Evolutionary conservation across 2,888 invertebrate genomes (phyloP).

Genomic region (Brachylomia viminalis): DNA sequence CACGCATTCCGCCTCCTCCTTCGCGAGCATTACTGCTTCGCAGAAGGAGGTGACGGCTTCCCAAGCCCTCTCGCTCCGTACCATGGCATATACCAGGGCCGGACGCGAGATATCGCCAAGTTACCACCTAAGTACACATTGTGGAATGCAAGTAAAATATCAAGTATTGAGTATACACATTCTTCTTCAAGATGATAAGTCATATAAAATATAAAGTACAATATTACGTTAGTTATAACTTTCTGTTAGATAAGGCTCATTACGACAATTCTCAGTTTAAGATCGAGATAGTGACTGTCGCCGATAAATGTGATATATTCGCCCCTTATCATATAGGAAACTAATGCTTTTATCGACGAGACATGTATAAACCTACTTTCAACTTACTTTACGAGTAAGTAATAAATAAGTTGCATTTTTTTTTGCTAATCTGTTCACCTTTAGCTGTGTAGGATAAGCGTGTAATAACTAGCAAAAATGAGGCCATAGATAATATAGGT

Average conservation of each 20-base stretch:
- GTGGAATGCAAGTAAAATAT: too few relatives aligned
- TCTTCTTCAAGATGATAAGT: slow-evolving; percentile 8
- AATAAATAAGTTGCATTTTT: neutral
- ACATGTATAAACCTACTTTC: slow-evolving; percentile 19
- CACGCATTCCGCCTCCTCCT: too few relatives aligned
- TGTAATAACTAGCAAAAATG: neutral
- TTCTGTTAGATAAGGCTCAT: slow-evolving; percentile 54
- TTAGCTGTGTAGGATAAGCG: neutral
- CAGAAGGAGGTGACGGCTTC: too few relatives aligned
- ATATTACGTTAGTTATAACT: slow-evolving; percentile 52
- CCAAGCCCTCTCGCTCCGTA: too few relatives aligned
- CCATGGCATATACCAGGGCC: too few relatives aligned
- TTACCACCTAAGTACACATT: too few relatives aligned
- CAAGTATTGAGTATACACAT: too few relatives aligned
- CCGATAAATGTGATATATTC: slow-evolving; percentile 54
- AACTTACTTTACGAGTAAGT: neutral
- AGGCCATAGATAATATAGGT: neutral
- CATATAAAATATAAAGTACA: slow-evolving; percentile 37
- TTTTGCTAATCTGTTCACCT: neutral
- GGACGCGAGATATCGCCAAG: too few relatives aligned
- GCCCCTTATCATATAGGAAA: slow-evolving; percentile 48
- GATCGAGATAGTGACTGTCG: slow-evolving; percentile 54
- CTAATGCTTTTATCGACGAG: slow-evolving; percentile 27
- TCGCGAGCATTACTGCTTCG: too few relatives aligned
- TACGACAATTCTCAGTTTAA: slow-evolving; percentile 60